These are phyloP conservation scores for Drosophila differens DNA, from an alignment of 2,888 invertebrate species.

Conservation along the genomic window DNA sequence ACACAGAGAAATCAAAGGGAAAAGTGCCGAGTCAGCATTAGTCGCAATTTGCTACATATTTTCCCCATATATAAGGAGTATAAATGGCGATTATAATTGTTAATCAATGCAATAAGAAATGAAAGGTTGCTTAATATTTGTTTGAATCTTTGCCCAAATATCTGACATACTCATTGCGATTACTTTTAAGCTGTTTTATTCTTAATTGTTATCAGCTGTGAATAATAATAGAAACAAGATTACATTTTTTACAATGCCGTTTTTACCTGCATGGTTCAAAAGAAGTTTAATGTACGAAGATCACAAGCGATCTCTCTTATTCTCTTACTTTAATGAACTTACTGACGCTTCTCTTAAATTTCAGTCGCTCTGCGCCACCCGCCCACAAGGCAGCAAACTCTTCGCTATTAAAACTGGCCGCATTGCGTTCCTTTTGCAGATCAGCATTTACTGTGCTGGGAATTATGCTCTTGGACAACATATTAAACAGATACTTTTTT, in stretches of 20 bases:
- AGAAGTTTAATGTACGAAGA: background rate
- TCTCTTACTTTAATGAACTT: slow-evolving; percentile 31
- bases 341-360: slow-evolving; percentile 60
- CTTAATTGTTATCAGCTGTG: background rate
- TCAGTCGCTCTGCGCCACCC: slow-evolving; percentile 88
- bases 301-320: background rate
- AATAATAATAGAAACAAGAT: background rate
- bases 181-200: background rate
- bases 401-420: slow-evolving; percentile 89
- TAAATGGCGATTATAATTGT: background rate
- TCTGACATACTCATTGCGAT: background rate
- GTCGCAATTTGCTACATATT: background rate
- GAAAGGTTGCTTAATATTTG: background rate
- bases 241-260: background rate
- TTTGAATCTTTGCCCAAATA: slow-evolving; percentile 19
- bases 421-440: slow-evolving; percentile 89
- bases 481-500: slow-evolving; percentile 14
- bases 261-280: background rate
- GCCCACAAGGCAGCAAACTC: slow-evolving; percentile 92
- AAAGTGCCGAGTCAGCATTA: slow-evolving; percentile 57
- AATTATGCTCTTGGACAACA: slow-evolving; percentile 58
- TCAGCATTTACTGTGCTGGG: slow-evolving; percentile 88
- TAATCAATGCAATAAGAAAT: background rate
- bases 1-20: background rate
- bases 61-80: background rate